These are phyloP conservation scores for Serinus canaria DNA, from an alignment of 2,113 vertebrate genomes.

Conservation along the genomic window DNA sequence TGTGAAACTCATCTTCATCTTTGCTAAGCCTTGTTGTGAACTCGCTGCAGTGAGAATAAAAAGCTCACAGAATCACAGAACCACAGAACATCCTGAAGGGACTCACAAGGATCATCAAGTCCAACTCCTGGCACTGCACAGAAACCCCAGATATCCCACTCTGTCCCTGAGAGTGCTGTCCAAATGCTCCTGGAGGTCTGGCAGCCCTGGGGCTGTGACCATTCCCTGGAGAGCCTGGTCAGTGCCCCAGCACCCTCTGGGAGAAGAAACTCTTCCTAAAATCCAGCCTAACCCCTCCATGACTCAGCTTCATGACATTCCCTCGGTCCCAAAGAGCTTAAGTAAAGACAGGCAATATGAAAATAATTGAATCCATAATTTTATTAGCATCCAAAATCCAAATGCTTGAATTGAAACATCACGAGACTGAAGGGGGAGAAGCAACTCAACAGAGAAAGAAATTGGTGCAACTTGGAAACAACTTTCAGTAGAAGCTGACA, in stretches of 20 bases:
- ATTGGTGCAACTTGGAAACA: not conserved
- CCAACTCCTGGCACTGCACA: not conserved
- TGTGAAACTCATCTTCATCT: not conserved
- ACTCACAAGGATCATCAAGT: not conserved
- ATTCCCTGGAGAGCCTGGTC: not conserved
- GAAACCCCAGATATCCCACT: not conserved
- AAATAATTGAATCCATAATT: not conserved
- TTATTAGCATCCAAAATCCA: not conserved
- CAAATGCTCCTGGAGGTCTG: not conserved
- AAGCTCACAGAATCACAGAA: not conserved
- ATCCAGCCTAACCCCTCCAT: not conserved
- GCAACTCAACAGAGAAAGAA: not conserved
- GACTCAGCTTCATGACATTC: not conserved
- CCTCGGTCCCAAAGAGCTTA: not conserved
- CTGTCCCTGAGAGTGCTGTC: rapidly evolving
- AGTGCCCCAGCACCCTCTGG: not conserved
- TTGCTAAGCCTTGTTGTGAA: not conserved
- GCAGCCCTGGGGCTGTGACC: rapidly evolving
- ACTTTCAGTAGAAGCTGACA: not conserved
- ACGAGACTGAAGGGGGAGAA: not conserved
- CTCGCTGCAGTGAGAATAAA: not conserved
- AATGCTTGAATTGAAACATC: not conserved
- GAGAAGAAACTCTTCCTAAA: not conserved
- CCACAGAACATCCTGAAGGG: not conserved
- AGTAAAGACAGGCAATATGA: rapidly evolving